These are phyloP conservation scores for Siphonodentalium dalli DNA, from an alignment of 2,888 invertebrate genomes.

Conservation along the genomic window DNA sequence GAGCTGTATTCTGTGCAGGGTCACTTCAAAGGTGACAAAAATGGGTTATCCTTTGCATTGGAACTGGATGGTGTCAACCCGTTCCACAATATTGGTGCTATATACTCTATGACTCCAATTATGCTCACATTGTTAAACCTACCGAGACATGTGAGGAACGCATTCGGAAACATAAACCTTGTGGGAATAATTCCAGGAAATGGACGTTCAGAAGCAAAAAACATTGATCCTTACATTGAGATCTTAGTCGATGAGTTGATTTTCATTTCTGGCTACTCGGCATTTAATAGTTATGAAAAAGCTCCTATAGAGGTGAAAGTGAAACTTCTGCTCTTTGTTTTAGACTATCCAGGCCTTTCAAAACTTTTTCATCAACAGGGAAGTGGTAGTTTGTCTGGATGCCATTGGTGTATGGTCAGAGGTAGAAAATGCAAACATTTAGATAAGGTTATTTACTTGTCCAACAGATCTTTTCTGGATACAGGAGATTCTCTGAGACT, in stretches of 20 bases:
- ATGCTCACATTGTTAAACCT: slow-evolving; percentile 14
- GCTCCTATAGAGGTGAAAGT: slow-evolving; percentile 8
- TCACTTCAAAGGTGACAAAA: slow-evolving; percentile 8
- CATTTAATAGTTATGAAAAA: background rate
- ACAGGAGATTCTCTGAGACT: background rate
- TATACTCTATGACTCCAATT: slow-evolving; percentile 17
- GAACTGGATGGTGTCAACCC: slow-evolving; percentile 14
- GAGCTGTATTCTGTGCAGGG: slow-evolving; percentile 4
- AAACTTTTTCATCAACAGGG: slow-evolving; percentile 8
- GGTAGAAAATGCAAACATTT: slow-evolving; percentile 2
- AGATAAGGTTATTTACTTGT: slow-evolving; percentile 2
- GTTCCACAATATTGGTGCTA: slow-evolving; percentile 11
- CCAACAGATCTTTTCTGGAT: background rate
- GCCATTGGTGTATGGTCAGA: slow-evolving; percentile 2
- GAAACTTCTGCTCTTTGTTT: slow-evolving; percentile 1
- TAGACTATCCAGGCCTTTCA: slow-evolving; percentile 2
- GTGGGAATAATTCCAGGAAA: slow-evolving; percentile 7
- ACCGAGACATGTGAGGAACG: slow-evolving; percentile 9
- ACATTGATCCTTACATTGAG: background rate
- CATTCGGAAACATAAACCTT: slow-evolving; percentile 7
- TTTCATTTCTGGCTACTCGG: background rate
- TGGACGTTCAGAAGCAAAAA: background rate
- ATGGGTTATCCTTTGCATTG: slow-evolving; percentile 10
- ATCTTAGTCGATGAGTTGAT: slow-evolving; percentile 11
- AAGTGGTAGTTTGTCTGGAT: slow-evolving; percentile 3